Evolutionary conservation across 1,140 invertebrate species (phyloP).

Genomic region (Zaprionus kolodkinae): DNA sequence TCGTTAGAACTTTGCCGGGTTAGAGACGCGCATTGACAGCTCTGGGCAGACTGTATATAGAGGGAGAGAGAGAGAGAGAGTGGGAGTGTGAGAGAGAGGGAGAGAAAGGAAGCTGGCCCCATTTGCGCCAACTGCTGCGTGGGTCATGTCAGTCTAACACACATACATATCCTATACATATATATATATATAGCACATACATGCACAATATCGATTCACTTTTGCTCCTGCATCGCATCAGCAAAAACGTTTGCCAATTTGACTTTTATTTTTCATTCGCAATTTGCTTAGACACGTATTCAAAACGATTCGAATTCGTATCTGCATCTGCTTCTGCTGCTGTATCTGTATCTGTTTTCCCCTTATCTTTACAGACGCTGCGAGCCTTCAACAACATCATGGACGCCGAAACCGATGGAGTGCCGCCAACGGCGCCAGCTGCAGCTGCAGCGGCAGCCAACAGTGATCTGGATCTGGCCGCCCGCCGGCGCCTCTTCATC

Average conservation of each 20-base stretch:
- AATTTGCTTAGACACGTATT: slow-evolving; percentile 39
- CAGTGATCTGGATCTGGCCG: slow-evolving; percentile 76
- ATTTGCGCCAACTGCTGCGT: slow-evolving; percentile 58
- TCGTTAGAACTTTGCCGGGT: slow-evolving; percentile 51
- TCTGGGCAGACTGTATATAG: slow-evolving; percentile 5
- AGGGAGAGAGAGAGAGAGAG: neutral
- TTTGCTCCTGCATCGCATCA: slow-evolving; percentile 1
- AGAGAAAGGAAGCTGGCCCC: slow-evolving; percentile 1
- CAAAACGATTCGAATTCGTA: slow-evolving; percentile 51
- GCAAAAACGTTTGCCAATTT: slow-evolving; percentile 62
- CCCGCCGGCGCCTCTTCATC: slow-evolving; percentile 84
- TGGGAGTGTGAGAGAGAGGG: too few relatives aligned
- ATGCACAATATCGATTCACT: slow-evolving; percentile 2
- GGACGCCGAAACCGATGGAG: slow-evolving; percentile 79
- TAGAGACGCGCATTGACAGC: slow-evolving; percentile 48
- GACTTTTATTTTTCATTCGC: slow-evolving; percentile 35
- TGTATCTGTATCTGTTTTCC: neutral
- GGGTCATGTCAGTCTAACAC: slow-evolving; percentile 35
- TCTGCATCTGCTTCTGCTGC: neutral
- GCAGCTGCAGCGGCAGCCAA: slow-evolving; percentile 57
- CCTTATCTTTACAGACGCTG: slow-evolving; percentile 21
- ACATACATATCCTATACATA: slow-evolving; percentile 42
- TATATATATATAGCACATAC: neutral
- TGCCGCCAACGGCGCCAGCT: slow-evolving; percentile 71
- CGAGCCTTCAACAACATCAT: slow-evolving; percentile 44